Evolutionary conservation across 1,140 invertebrate species (phyloP).

Genomic region (Idris sp.): DNA sequence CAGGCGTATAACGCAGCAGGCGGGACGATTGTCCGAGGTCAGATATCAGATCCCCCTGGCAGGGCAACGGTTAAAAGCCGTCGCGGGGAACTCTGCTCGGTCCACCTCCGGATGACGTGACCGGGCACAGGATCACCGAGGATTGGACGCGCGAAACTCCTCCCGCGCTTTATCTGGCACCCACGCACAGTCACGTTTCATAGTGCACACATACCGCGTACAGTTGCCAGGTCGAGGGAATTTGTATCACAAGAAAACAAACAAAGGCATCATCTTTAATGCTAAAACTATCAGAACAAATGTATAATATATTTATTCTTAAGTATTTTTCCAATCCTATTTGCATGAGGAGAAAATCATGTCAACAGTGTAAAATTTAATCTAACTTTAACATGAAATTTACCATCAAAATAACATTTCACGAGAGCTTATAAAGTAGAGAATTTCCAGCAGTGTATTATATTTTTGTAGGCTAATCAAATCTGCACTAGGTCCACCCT

Average conservation of each 20-base stretch:
- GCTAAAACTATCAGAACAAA: no score
- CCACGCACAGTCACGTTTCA: constrained; percentile 68
- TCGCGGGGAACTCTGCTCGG: constrained; percentile 40
- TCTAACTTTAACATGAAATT: no score
- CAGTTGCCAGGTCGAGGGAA: neutral
- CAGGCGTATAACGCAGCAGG: constrained; percentile 59
- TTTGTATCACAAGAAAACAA: constrained; percentile 19
- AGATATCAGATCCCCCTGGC: constrained; percentile 39
- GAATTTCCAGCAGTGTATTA: no score
- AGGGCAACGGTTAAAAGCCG: constrained; percentile 37
- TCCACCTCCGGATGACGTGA: constrained; percentile 52
- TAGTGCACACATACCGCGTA: constrained; percentile 19
- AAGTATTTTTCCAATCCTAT: no score
- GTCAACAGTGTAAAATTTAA: no score
- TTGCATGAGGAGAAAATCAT: no score
- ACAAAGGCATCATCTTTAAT: no score
- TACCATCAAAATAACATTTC: no score
- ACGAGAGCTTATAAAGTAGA: no score
- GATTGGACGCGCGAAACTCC: constrained; percentile 77
- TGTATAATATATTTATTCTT: no score
- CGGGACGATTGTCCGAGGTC: constrained; percentile 48
- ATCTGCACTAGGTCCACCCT: no score
- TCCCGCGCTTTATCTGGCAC: constrained; percentile 75
- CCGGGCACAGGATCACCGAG: constrained; percentile 71
- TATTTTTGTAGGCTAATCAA: no score